Evolutionary conservation across 1,140 invertebrate genomes (phyloP).

Genomic region (Plodia interpunctella): DNA sequence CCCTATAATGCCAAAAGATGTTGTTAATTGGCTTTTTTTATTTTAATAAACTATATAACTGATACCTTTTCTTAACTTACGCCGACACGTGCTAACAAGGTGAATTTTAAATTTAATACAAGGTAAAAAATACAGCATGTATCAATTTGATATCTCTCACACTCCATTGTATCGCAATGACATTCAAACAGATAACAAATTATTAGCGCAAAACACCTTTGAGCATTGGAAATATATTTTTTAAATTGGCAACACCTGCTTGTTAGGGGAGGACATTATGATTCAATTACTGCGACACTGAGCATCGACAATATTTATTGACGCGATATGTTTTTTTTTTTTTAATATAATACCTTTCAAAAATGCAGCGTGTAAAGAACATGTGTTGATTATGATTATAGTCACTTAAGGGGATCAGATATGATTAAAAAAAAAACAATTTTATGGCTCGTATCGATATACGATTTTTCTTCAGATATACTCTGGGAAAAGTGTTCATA

Average conservation of each 20-base stretch:
- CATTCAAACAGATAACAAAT: conserved; percentile 4
- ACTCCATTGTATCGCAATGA: neutral
- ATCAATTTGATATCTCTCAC: neutral
- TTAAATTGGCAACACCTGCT: conserved; percentile 6
- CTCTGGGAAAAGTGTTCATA: no score
- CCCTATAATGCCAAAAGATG: no score
- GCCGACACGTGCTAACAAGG: neutral
- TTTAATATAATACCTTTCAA: neutral
- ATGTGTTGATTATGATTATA: no score
- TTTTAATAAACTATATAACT: no score
- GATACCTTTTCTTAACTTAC: neutral
- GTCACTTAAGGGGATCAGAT: no score
- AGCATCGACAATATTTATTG: neutral
- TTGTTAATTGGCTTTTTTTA: no score
- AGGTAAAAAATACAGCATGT: neutral
- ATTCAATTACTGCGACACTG: conserved; percentile 5
- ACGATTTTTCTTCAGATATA: no score
- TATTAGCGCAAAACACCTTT: neutral
- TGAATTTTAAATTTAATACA: neutral
- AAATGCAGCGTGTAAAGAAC: no score
- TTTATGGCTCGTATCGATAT: no score
- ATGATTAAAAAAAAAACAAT: no score
- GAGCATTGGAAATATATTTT: conserved; percentile 3
- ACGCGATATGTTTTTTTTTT: neutral
- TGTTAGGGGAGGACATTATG: neutral